A percentile compares a stretch with the other conserved stretches of the same genome.
Conservation (phyloP, 2,888 invertebrate genomes). For the Salticus scenicus region DNA sequence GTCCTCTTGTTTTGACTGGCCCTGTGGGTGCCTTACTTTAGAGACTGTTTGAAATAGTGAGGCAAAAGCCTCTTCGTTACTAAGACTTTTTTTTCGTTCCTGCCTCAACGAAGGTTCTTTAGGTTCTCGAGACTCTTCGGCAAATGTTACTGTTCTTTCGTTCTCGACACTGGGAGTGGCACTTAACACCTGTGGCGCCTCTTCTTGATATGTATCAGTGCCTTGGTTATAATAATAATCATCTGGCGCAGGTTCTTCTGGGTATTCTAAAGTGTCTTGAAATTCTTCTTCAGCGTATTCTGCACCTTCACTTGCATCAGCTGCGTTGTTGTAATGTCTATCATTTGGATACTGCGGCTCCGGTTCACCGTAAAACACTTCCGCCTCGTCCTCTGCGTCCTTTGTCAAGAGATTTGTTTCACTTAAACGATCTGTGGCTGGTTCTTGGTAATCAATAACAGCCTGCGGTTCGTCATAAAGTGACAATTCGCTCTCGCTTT, state of each 20-base stretch:
- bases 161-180: not conserved
- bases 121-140: conserved; percentile 20
- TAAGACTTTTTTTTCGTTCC: conserved; percentile 50
- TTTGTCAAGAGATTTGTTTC: conserved; percentile 7
- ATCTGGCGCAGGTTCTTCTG: conserved; percentile 31
- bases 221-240: conserved; percentile 31
- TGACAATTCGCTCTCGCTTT: conserved; percentile 66
- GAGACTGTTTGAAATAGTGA: conserved; percentile 84
- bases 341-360: conserved; percentile 13
- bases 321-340: not conserved
- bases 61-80: conserved; percentile 47
- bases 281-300: conserved; percentile 41
- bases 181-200: too few relatives aligned
- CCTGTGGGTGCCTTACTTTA: conserved; percentile 79
- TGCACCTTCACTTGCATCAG: conserved; percentile 3
- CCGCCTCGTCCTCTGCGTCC: conserved; percentile 40
- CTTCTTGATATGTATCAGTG: conserved; percentile 11
- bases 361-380: conserved; percentile 43
- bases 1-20: conserved; percentile 40
- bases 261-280: conserved; percentile 50
- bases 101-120: conserved; percentile 10
- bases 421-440: conserved; percentile 13
- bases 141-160: conserved; percentile 49
- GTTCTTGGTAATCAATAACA: conserved; percentile 14
- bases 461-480: conserved; percentile 55